Percentiles rank a stretch among this genome's conserved stretches.
phyloP scores from a whole-genome alignment of 2,888 invertebrate species.

The Tortricodes alternella region DNA sequence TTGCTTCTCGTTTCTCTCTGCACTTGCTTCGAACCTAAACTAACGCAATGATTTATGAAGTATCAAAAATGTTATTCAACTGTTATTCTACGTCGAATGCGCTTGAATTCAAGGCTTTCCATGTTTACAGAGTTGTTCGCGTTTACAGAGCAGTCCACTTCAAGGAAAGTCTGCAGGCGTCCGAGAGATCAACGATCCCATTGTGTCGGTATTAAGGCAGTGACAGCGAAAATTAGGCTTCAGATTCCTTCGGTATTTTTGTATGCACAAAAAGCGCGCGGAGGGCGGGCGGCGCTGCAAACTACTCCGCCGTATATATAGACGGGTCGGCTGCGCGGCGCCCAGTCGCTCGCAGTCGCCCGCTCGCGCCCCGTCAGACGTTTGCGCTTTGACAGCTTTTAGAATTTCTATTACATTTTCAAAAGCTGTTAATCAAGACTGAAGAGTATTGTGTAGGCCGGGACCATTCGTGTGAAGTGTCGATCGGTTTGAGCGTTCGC shows the following conservation, averaged over 20 bases:
- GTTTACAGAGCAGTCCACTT: conserved; percentile 48
- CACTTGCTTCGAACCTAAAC: conserved; percentile 15
- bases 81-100: conserved; percentile 4
- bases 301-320: conserved; percentile 62
- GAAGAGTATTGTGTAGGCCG: conserved; percentile 11
- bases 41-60: not conserved
- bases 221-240: conserved; percentile 78
- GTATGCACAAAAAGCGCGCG: conserved; percentile 63
- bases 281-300: conserved; percentile 66
- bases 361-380: conserved; percentile 47
- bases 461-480: conserved; percentile 26
- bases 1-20: conserved; percentile 6
- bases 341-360: conserved; percentile 67
- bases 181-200: conserved; percentile 77
- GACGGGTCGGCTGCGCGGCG: conserved; percentile 59
- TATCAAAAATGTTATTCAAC: conserved; percentile 3
- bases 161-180: conserved; percentile 65
- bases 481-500: conserved; percentile 15
- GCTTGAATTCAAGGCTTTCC: conserved; percentile 7
- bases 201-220: conserved; percentile 70
- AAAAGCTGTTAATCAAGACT: not conserved
- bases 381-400: conserved; percentile 23
- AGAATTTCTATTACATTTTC: conserved; percentile 18
- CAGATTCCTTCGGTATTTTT: conserved; percentile 78
- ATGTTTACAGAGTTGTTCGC: conserved; percentile 27